Conservation (phyloP, 2,113 vertebrate species). For the Brachypteracias leptosomus region DNA sequence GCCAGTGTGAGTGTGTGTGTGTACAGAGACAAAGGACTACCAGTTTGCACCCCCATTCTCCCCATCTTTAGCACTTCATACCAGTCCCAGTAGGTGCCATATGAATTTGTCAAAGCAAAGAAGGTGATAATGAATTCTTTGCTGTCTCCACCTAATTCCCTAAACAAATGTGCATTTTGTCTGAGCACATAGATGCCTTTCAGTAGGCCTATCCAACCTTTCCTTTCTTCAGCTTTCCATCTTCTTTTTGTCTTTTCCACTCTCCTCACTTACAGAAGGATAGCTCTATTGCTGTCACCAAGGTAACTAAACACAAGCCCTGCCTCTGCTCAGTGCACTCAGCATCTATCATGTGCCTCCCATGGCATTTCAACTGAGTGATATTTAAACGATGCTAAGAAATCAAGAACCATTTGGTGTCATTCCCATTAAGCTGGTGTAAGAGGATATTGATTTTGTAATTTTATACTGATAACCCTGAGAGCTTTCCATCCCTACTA, state of each 20-base stretch:
- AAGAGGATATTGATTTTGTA: slow-evolving; percentile 54
- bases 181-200: not conserved
- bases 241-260: not conserved
- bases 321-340: not conserved
- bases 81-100: not conserved
- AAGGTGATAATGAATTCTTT: not conserved
- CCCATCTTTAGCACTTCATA: not conserved
- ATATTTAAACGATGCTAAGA: slow-evolving; percentile 41
- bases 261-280: not conserved
- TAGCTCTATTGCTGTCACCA: not conserved
- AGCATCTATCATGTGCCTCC: not conserved
- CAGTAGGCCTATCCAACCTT: not conserved
- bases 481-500: not conserved
- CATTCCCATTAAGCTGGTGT: slow-evolving; percentile 13
- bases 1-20: not conserved
- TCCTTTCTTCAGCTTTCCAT: not conserved
- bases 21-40: not conserved
- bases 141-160: not conserved
- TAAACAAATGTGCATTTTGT: not conserved
- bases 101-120: not conserved
- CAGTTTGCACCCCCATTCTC: not conserved
- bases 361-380: not conserved
- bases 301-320: not conserved
- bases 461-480: slow-evolving; percentile 22
- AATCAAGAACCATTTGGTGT: slow-evolving; percentile 40